Evolutionary conservation across 1,140 invertebrate genomes (phyloP).

Genomic region (Drosophila sturtevanti): DNA sequence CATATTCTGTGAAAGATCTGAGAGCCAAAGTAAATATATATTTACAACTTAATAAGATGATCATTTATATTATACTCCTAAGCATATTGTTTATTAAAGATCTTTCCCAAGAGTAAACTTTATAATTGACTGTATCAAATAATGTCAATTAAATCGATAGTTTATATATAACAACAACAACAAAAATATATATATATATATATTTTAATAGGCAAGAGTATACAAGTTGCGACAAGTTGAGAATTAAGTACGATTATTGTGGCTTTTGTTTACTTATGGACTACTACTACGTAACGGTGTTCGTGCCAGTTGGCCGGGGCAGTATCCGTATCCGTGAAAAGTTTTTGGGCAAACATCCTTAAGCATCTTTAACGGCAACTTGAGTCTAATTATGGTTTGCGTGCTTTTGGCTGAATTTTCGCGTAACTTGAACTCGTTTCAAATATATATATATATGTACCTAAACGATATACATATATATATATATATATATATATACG

Average conservation of each 20-base stretch:
- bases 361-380: constrained; percentile 28
- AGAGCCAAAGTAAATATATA: too few relatives aligned
- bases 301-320: neutral
- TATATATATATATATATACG: neutral
- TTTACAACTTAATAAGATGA: too few relatives aligned
- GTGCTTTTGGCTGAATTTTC: constrained; percentile 25
- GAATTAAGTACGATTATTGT: neutral
- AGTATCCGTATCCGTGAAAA: constrained; percentile 7
- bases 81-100: too few relatives aligned
- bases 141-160: too few relatives aligned
- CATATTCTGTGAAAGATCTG: too few relatives aligned
- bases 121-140: too few relatives aligned
- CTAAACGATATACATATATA: neutral
- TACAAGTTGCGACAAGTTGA: neutral
- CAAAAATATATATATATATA: too few relatives aligned
- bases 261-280: neutral
- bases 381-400: constrained; percentile 49
- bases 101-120: too few relatives aligned
- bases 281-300: neutral
- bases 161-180: too few relatives aligned
- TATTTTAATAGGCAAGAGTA: neutral
- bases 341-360: constrained; percentile 4
- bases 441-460: neutral
- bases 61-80: too few relatives aligned
- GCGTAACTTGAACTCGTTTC: constrained; percentile 33